Base-by-base conservation (phyloP, 1,140 invertebrate species). In the Phenacoccus solenopsis region DNA sequence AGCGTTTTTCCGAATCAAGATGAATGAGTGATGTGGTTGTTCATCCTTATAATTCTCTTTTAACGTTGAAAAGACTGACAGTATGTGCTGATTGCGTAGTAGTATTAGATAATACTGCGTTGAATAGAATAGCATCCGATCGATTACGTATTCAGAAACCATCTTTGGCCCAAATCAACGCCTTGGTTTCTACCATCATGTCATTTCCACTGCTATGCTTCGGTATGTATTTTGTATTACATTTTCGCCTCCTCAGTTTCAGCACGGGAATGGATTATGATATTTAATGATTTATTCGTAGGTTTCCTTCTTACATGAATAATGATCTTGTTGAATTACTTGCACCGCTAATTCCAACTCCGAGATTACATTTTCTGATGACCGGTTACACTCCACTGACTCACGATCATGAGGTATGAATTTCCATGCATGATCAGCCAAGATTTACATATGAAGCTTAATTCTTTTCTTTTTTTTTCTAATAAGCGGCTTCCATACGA, bases 1-100 rank as follows among this genome's bases (percentile, higher is more conserved):
- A 98, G 96, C 76, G 97, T 99, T 0, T 99, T 99, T 80, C 97
- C 97, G 0, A 98, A 98, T 81, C 89, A 97, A 77, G 94, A 98
- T 83, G 94, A 98, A 87, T n/a, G n/a, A n/a, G 59, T 20, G 97
- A 99, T 82, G 97, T 99, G 21, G 96, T 99, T 0, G 97, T 99
- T 1, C 96, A 98, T 78, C 98, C 98, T 0, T 99, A 99, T 80
- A 99, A 99, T 80, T 98, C 96, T 0, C 78, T 99, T 27, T 81
- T 99, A 7, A 98, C 97, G 0, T 80, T 99, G 20, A 96, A 96
- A 80, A 84, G 97, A 68, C 82, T 99, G 22, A 98, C 94, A 0
- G 89, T 96, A 76, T 93, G 93, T 80, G 94, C 96, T 0, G 97
- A 99, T 81, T 96, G 94, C 79, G 96, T 98, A n/a, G 95, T 98